Evolutionary conservation across 2,797 vertebrate species (phyloP).

Genomic region (Sebastes oblongus): DNA sequence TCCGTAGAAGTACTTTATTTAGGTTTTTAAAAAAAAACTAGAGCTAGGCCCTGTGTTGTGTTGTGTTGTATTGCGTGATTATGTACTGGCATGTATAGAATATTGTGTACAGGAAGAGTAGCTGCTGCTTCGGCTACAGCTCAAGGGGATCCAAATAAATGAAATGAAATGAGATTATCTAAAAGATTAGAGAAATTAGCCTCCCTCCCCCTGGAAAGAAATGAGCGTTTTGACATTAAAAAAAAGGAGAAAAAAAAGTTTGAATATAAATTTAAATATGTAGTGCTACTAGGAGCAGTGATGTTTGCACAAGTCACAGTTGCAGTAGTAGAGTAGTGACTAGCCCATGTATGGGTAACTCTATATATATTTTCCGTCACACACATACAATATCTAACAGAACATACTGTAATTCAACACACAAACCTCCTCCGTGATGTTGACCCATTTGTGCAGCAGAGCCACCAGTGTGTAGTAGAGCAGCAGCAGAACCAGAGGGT

Average conservation of each 20-base stretch:
- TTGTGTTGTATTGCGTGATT: too few relatives aligned
- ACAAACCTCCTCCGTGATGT: constrained; percentile 64
- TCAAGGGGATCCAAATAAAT: too few relatives aligned
- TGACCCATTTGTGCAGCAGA: constrained; percentile 81
- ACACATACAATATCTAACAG: not conserved
- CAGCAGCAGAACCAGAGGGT: constrained; percentile 82
- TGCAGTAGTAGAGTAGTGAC: not conserved
- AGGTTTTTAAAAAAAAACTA: too few relatives aligned
- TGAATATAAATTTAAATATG: not conserved
- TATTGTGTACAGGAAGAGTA: too few relatives aligned
- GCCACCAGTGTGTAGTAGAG: constrained; percentile 84
- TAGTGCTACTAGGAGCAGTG: not conserved
- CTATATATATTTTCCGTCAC: not conserved
- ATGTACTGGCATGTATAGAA: too few relatives aligned
- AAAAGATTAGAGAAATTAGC: not conserved
- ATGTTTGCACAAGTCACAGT: not conserved
- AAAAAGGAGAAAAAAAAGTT: too few relatives aligned
- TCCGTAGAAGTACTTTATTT: too few relatives aligned
- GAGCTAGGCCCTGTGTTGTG: too few relatives aligned
- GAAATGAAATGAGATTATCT: not conserved
- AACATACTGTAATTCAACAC: not conserved
- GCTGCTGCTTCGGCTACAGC: too few relatives aligned
- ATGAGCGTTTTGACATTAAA: not conserved
- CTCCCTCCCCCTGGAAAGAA: not conserved
- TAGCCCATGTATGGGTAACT: not conserved